Evolutionary conservation across 2,888 invertebrate species (phyloP), one percentile per base, ranked within the genome.

Genomic region (Conops quadrifasciatus): DNA sequence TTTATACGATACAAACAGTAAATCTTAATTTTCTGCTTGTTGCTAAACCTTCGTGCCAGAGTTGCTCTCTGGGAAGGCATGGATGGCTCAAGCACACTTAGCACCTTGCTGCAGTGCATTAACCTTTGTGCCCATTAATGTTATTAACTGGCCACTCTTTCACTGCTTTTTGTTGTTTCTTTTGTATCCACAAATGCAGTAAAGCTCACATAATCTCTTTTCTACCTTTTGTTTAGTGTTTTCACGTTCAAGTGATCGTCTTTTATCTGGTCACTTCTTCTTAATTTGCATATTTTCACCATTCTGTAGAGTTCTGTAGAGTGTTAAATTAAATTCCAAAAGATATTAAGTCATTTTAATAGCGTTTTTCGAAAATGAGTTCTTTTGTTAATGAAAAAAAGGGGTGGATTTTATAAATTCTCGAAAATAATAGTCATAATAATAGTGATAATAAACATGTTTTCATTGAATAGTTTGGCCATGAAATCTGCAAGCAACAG

Each of bases 101-200:
- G 56, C 67, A 67, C 67, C 67, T 67, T 67, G 43, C 45, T 13
- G 4, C 28, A 67, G 67, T 67, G 26, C 67, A 67, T 58, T 26
- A n/a, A 67, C 67, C 67, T 67, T 58, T 56, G 67, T 45, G 58
- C 30, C 58, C 28, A 58, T 45, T 66, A 21, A 21, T 58, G 1
- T 16, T 30, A 9, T 58, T 24, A 19, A 5, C 19, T 36, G 5
- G 24, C 43, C n/a, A 19, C 60, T 60, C 24, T 16, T 47, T 24
- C 56, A 56, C 15, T 67, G 24, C n/a, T 58, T 43, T 21, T 36
- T 21, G 53, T 56, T 67, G 19, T 9, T 36, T 65, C 30, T 30
- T 11, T 62, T 43, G n/a, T 65, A 13, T 24, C 21, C 64, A 21
- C 16, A 24, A 4, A 2, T 64, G 47, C 28, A 45, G 2, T 21